Base-by-base conservation (phyloP, 2,797 vertebrate species). In the Buphagus erythrorhynchus region DNA sequence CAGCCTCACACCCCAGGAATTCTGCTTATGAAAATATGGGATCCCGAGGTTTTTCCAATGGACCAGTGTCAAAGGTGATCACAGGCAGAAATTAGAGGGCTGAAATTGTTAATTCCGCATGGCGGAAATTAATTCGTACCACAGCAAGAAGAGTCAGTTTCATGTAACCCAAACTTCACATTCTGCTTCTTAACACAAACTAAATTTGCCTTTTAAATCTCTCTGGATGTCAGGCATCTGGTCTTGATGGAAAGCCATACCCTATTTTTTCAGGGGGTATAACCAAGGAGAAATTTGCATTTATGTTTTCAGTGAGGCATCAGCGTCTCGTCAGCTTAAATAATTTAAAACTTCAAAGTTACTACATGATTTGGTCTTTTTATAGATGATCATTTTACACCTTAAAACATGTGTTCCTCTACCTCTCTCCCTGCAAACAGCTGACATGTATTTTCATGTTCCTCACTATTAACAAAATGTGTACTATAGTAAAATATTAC, bases 11-110 rank as follows among this genome's bases (percentile, higher is more conserved):
- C 73, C 59, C 94, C 46, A 42, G 59, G 75, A 93, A 48, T 86
- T 94, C 91, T 89, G 66, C 72, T 87, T 46, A 24, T 54, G 83
- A 95, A 96, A 97, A 92, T 65, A 93, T 5, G 33, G 26, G 86
- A 95, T 96, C 82, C 90, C 87, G 84, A 82, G 86, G 76, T 68
- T 90, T 95, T 91, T 67, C 31, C 89, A 92, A 57, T 7, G 8
- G 17, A 81, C 69, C 67, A 20, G 94, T 87, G 91, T 91, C 95
- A 97, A 90, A 97, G 94, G 95, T 89, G 96, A 95, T 75, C 87
- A 66, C 49, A 83, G 87, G 78, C 95, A 97, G 87, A 90, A 97
- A 86, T 83, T 10, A 61, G 67, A 91, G 17, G 24, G 79, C 42
- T 91, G 71, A 61, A 96, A 96, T 52, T 85, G 63, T 68, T 79